A percentile compares a stretch with the other conserved stretches of the same genome.
phyloP scores from a whole-genome alignment of 2,888 invertebrate genomes.

The Temnothorax unifasciatus region DNA sequence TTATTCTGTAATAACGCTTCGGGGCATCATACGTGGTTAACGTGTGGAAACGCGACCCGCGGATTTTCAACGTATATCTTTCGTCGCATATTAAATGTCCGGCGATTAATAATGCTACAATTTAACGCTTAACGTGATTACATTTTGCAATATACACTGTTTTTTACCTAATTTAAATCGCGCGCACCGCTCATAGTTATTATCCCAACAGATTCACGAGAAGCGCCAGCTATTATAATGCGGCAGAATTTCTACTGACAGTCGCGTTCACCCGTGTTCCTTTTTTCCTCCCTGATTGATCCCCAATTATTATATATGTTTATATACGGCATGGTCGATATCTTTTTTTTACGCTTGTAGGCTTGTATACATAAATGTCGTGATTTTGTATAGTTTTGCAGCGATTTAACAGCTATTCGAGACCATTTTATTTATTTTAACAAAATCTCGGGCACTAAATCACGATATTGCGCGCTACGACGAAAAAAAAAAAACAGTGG shows the following conservation, averaged over 20 bases:
- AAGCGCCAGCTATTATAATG: not conserved
- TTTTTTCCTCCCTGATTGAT: not conserved
- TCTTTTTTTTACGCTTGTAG: not conserved
- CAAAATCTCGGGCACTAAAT: slow-evolving; percentile 33
- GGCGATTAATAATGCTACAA: slow-evolving; percentile 46
- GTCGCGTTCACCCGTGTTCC: too few relatives aligned
- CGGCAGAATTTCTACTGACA: not conserved
- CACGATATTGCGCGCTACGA: not conserved
- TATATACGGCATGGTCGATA: not conserved
- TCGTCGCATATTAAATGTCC: slow-evolving; percentile 30
- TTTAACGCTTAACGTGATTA: slow-evolving; percentile 33
- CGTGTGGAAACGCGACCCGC: not conserved
- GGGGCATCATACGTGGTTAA: slow-evolving; percentile 10
- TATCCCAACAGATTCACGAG: not conserved
- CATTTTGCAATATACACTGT: slow-evolving; percentile 19
- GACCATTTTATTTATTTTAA: slow-evolving; percentile 34
- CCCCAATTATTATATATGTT: slow-evolving; percentile 1
- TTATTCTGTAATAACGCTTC: slow-evolving; percentile 43
- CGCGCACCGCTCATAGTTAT: not conserved
- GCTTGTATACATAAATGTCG: not conserved
- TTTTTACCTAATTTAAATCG: slow-evolving; percentile 36
- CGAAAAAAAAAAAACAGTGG: slow-evolving; percentile 28
- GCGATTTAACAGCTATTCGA: slow-evolving; percentile 24
- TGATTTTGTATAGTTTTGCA: not conserved
- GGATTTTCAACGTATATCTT: slow-evolving; percentile 37